Base-by-base conservation (phyloP, 2,113 vertebrate genomes). In the Epinephelus fuscoguttatus region DNA sequence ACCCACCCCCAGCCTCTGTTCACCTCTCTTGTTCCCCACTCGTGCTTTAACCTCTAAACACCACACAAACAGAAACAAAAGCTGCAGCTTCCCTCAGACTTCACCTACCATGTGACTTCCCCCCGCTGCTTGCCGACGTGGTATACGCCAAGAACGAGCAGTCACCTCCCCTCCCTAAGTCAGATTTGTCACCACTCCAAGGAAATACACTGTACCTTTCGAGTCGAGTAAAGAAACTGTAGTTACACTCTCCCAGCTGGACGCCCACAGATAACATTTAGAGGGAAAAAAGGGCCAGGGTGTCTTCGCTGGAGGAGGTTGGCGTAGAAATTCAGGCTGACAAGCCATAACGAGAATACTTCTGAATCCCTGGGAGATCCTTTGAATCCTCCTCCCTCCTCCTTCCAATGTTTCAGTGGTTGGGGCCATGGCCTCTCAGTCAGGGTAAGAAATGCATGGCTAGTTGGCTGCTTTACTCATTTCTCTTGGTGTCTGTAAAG, bases 351-450 rank as follows among this genome's bases (percentile, higher is more conserved):
- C 23, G 70, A 89, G 75, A 86, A 78, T 76, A 91, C 91, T 89
- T 94, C 80, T 91, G 84, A 94, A 91, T 87, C 84, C 83, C 78
- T 85, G 89, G 89, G 89, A 93, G 87, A 92, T 94, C 90, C 80
- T 85, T 78, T 93, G 87, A 93, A 79, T 81, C 79, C 79, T 76
- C 88, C 87, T 87, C 81, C 89, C 88, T 81, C 89, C 88, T 86
- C 74, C 85, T 95, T 92, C 94, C 93, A 94, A 96, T 96, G 95
- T 93, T 94, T 95, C 91, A 90, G 84, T 95, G 92, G 89, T 93
- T 85, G 86, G 89, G 94, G 91, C 93, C 93, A 95, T 95, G 95
- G 95, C 94, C 95, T 95, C 94, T 94, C 94, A 93, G 93, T 91
- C 94, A 95, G 96, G 95, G 96, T 96, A 95, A 96, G 95, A 89